A percentile compares a stretch with the other conserved stretches of the same genome.
phyloP scores from a whole-genome alignment of 2,888 invertebrate species.

The Dexiosoma caninum region DNA sequence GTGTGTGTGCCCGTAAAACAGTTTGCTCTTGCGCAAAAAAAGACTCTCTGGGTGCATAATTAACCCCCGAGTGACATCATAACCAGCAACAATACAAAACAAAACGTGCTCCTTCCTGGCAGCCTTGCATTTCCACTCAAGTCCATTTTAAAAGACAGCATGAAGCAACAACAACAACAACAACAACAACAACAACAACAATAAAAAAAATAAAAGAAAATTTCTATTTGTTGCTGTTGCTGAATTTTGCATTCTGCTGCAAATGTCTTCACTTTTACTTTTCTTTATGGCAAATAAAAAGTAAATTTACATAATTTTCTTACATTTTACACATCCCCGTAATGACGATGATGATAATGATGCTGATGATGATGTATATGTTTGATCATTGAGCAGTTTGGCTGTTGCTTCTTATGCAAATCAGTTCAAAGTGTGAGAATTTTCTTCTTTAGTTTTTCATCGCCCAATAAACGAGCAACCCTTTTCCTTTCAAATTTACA shows the following conservation, averaged over 20 bases:
- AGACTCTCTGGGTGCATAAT: conserved; percentile 28
- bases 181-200: too few relatives aligned
- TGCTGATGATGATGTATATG: conserved; percentile 10
- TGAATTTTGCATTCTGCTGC: conserved; percentile 40
- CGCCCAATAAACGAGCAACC: conserved; percentile 27
- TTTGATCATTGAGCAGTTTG: conserved; percentile 4
- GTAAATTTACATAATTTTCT: conserved; percentile 57
- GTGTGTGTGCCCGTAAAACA: background rate
- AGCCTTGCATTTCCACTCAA: conserved; percentile 21
- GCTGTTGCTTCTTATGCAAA: conserved; percentile 53
- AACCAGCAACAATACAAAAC: background rate
- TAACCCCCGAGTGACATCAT: conserved; percentile 41
- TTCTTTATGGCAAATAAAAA: conserved; percentile 26
- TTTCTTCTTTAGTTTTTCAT: conserved; percentile 24
- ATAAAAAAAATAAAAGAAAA: conserved; percentile 20
- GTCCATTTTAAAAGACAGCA: conserved; percentile 19
- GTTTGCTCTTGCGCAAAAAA: conserved; percentile 23
- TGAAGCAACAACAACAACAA: too few relatives aligned
- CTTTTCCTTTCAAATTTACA: conserved; percentile 37
- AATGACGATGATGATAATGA: conserved; percentile 2
- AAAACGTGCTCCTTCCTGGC: conserved; percentile 23
- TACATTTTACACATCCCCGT: background rate
- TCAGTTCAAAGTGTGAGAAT: conserved; percentile 57
- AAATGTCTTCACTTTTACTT: conserved; percentile 55
- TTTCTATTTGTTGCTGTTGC: background rate